Percentiles rank a stretch among this genome's conserved stretches.
Evolutionary conservation across 2,113 vertebrate species (phyloP).

Genomic region (Mixornis gularis): DNA sequence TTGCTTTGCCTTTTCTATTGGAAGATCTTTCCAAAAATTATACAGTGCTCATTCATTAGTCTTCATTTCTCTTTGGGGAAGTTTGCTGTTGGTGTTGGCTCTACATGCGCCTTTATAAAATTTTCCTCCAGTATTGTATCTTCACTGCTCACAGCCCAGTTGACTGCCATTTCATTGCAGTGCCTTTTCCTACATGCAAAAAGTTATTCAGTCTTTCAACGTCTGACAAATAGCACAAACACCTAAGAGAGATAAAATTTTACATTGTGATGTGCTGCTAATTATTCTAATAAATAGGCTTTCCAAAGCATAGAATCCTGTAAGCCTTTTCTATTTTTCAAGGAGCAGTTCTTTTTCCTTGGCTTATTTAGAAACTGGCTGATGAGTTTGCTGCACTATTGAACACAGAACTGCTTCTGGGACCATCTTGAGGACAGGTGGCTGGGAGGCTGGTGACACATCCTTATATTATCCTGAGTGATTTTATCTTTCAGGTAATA

Average conservation of each 20-base stretch:
- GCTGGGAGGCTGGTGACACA: background rate
- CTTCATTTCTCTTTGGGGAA: background rate
- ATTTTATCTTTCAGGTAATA: background rate
- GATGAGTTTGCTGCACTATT: background rate
- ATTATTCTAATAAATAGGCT: background rate
- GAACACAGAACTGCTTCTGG: background rate
- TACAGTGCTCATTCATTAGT: background rate
- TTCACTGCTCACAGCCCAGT: background rate
- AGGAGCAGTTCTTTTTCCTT: background rate
- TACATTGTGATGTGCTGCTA: background rate
- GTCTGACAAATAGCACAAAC: background rate
- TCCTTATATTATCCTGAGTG: background rate
- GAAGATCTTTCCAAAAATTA: constrained; percentile 9
- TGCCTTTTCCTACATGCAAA: background rate
- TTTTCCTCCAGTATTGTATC: background rate
- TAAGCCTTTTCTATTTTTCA: background rate
- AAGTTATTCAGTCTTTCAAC: background rate
- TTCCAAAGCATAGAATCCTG: background rate
- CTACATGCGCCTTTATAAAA: background rate
- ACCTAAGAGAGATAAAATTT: background rate
- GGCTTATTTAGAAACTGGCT: background rate
- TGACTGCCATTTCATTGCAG: background rate
- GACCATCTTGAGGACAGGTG: background rate
- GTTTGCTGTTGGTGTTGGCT: constrained; percentile 4
- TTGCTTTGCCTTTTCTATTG: background rate